phyloP scores from a whole-genome alignment of 2,797 vertebrate genomes.

The Psittacula echo region DNA sequence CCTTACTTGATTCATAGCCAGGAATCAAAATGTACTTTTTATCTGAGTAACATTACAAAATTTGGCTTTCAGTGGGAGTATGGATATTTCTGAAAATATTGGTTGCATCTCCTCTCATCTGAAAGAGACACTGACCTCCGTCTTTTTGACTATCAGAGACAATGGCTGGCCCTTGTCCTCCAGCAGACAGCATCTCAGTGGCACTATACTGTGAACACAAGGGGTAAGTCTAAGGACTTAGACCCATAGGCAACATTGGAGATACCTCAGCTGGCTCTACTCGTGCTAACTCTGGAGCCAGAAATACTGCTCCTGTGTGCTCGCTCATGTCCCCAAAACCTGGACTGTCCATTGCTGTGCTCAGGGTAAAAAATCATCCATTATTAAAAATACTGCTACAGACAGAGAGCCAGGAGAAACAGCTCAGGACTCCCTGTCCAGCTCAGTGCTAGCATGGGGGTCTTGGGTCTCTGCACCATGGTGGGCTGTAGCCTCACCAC shows the following conservation, averaged over 20 bases:
- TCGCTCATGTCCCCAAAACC: not conserved
- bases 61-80: not conserved
- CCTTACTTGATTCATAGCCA: not conserved
- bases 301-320: not conserved
- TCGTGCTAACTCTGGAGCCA: not conserved
- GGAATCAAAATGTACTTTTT: not conserved
- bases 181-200: not conserved
- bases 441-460: not conserved
- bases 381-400: not conserved
- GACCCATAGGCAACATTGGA: rapidly evolving
- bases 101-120: not conserved
- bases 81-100: not conserved
- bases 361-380: not conserved
- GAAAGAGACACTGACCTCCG: not conserved
- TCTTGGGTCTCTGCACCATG: not conserved
- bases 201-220: not conserved
- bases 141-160: not conserved
- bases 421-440: not conserved
- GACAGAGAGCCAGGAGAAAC: not conserved
- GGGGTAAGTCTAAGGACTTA: not conserved
- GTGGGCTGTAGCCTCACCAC: not conserved
- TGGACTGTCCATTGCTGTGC: not conserved
- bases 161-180: not conserved
- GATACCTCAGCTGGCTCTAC: not conserved
- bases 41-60: not conserved